phyloP scores from a whole-genome alignment of 2,113 vertebrate genomes.

The Rhinoderma darwinii region DNA sequence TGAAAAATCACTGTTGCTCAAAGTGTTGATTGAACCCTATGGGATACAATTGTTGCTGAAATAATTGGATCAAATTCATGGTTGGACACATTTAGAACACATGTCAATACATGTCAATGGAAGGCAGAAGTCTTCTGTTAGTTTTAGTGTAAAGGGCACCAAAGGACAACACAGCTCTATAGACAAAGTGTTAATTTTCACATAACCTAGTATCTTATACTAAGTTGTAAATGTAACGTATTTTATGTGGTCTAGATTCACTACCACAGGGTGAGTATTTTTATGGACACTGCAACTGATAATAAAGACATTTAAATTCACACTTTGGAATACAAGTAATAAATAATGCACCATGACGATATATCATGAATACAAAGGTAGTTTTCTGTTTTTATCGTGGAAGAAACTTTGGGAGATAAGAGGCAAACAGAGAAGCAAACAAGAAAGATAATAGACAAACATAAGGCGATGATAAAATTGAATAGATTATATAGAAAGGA shows the following conservation, averaged over 20 bases:
- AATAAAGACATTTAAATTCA: constrained; percentile 18
- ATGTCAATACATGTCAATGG: neutral
- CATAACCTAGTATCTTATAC: neutral
- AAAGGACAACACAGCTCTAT: neutral
- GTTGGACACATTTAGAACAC: neutral
- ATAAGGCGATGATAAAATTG: neutral
- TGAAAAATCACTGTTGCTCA: neutral
- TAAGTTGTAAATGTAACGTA: neutral
- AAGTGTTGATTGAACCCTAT: neutral
- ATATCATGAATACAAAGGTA: neutral
- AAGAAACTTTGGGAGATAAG: neutral
- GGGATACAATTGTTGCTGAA: neutral
- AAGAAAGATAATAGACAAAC: constrained; percentile 1
- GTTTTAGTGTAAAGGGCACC: neutral
- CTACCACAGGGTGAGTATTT: neutral
- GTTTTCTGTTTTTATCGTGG: neutral
- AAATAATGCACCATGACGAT: neutral
- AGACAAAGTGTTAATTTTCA: neutral
- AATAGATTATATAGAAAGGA: neutral
- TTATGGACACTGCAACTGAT: constrained; percentile 6
- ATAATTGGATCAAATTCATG: neutral
- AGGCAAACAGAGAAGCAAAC: neutral
- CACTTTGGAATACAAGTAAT: neutral
- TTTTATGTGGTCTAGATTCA: neutral
- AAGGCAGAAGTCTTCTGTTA: neutral